A percentile compares a stretch with the other conserved stretches of the same genome.
Conservation (phyloP, 2,888 invertebrate genomes). For the Cerceris ruficornis region DNA sequence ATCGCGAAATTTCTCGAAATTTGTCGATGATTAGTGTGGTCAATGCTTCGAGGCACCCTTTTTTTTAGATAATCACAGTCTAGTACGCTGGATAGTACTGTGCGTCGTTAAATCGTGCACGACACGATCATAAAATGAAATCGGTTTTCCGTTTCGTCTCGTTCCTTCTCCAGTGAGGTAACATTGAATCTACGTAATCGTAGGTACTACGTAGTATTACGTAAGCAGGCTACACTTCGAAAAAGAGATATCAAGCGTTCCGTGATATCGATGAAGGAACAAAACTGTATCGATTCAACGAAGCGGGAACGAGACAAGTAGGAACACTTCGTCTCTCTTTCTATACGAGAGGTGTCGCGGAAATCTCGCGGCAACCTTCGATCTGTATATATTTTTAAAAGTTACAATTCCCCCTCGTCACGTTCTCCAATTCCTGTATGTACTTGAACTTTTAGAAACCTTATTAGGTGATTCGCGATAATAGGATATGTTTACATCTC, state of each 20-base stretch:
- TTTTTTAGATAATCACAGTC: conserved; percentile 74
- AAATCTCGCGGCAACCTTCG: conserved; percentile 25
- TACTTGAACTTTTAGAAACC: conserved; percentile 17
- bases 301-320: conserved; percentile 21
- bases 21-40: conserved; percentile 68
- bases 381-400: conserved; percentile 54
- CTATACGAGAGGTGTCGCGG: conserved; percentile 21
- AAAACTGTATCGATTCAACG: conserved; percentile 9
- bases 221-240: too few species aligned
- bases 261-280: too few species aligned
- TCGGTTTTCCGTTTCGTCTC: conserved; percentile 31
- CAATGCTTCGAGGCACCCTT: conserved; percentile 73
- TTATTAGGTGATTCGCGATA: conserved; percentile 5
- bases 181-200: too few species aligned
- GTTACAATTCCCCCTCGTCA: conserved; percentile 41
- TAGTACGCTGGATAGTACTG: conserved; percentile 80
- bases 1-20: conserved; percentile 69
- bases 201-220: too few species aligned
- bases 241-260: too few species aligned
- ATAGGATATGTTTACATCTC: conserved; percentile 14
- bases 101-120: conserved; percentile 42
- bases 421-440: conserved; percentile 22
- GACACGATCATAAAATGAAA: conserved; percentile 31
- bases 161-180: conserved; percentile 31
- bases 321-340: conserved; percentile 15